Conservation (phyloP, 1,140 invertebrate genomes). For the Trialeurodes vaporariorum region DNA sequence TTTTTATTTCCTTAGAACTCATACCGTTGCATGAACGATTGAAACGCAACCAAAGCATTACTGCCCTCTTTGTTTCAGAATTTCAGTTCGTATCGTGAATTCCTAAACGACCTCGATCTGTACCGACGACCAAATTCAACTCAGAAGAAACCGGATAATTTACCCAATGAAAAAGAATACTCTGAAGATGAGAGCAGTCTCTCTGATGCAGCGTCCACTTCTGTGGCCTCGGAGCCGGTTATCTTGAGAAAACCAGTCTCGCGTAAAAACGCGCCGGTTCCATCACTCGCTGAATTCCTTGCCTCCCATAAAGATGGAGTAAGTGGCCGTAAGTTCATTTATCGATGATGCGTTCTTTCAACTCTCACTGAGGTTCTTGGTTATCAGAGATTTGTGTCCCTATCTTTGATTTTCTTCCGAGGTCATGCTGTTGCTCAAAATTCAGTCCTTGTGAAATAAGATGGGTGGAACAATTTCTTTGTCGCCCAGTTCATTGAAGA, state of each 20-base stretch:
- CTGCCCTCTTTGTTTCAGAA: constrained; percentile 29
- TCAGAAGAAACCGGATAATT: constrained; percentile 1
- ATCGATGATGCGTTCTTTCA: neutral
- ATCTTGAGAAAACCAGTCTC: neutral
- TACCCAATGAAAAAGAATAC: neutral
- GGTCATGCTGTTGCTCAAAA: no score
- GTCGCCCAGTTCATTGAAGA: no score
- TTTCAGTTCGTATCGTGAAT: constrained; percentile 44
- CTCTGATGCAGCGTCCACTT: neutral
- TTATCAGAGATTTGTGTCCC: no score
- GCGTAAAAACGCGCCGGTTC: neutral
- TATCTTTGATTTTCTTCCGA: no score
- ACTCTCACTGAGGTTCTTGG: no score
- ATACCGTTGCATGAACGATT: no score
- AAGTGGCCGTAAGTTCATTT: neutral
- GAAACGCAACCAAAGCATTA: neutral
- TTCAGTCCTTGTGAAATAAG: no score
- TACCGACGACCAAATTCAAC: constrained; percentile 31
- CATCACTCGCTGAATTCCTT: neutral
- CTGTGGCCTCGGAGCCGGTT: neutral
- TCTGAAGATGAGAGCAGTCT: constrained; percentile 1
- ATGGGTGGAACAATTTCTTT: no score
- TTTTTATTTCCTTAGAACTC: no score
- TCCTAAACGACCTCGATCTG: constrained; percentile 41
- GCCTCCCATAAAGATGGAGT: neutral